Conservation (phyloP, 2,888 invertebrate species). For the Acrocera orbiculus region DNA sequence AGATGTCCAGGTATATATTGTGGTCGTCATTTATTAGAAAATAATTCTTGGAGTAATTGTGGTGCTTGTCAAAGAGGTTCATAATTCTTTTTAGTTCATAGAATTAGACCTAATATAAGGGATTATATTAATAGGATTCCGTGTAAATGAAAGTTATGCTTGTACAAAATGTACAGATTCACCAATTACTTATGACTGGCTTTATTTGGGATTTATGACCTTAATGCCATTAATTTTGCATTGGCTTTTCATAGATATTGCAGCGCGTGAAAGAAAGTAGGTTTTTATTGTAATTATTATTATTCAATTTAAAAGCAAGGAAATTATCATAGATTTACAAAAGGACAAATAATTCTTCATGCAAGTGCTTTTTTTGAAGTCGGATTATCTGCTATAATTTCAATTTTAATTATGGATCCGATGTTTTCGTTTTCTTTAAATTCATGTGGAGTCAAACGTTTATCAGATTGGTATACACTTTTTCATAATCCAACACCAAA, state of each 20-base stretch:
- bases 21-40: conserved; percentile 39
- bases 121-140: too few species aligned
- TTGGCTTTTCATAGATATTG: conserved; percentile 82
- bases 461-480: conserved; percentile 95
- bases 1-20: conserved; percentile 29
- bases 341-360: conserved; percentile 59
- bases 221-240: conserved; percentile 73
- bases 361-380: conserved; percentile 72
- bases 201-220: conserved; percentile 89
- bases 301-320: not conserved
- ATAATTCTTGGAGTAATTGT: conserved; percentile 62
- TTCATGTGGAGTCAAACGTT: conserved; percentile 59
- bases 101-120: too few species aligned
- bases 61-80: conserved; percentile 76
- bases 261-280: conserved; percentile 53
- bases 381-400: conserved; percentile 50
- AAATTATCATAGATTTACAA: conserved; percentile 40
- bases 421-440: conserved; percentile 54
- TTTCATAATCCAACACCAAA: conserved; percentile 87
- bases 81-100: too few species aligned
- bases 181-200: conserved; percentile 77
- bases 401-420: conserved; percentile 69
- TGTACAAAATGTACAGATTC: conserved; percentile 59
- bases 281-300: conserved; percentile 1
- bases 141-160: conserved; percentile 48